phyloP scores from a whole-genome alignment of 2,113 vertebrate genomes.

The Rhineura floridana region DNA sequence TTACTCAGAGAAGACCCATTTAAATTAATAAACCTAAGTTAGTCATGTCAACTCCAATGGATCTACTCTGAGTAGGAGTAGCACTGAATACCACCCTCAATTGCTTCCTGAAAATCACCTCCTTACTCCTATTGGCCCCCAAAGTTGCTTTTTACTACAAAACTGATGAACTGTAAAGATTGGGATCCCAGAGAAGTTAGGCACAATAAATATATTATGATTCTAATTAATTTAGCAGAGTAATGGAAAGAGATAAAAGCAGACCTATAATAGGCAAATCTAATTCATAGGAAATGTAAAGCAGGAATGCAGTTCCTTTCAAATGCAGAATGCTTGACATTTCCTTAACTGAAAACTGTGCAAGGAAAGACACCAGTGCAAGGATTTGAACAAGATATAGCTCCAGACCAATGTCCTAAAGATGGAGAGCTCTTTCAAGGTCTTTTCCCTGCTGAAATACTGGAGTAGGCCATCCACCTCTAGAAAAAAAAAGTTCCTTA shows the following conservation, averaged over 20 bases:
- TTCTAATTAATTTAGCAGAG: constrained; percentile 2
- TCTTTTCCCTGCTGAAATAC: background rate
- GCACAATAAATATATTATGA: background rate
- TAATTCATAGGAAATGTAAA: background rate
- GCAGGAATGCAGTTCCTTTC: background rate
- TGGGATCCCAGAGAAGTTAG: too few relatives aligned
- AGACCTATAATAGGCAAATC: background rate
- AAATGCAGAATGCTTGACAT: background rate
- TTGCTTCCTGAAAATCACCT: too few relatives aligned
- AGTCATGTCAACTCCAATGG: too few relatives aligned
- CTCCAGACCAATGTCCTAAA: background rate
- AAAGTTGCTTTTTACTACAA: too few relatives aligned
- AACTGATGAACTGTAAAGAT: too few relatives aligned
- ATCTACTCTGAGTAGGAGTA: too few relatives aligned
- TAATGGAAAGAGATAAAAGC: background rate
- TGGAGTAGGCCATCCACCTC: background rate
- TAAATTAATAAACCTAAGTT: too few relatives aligned
- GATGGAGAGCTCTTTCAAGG: background rate
- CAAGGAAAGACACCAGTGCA: background rate
- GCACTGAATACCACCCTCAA: too few relatives aligned
- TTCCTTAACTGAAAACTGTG: background rate
- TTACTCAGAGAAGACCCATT: too few relatives aligned
- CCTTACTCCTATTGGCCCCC: too few relatives aligned
- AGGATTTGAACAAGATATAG: background rate
- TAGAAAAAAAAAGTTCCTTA: constrained; percentile 18